A percentile compares a stretch with the other conserved stretches of the same genome.
Evolutionary conservation across 2,113 vertebrate species (phyloP).

Genomic region (Aix galericulata): DNA sequence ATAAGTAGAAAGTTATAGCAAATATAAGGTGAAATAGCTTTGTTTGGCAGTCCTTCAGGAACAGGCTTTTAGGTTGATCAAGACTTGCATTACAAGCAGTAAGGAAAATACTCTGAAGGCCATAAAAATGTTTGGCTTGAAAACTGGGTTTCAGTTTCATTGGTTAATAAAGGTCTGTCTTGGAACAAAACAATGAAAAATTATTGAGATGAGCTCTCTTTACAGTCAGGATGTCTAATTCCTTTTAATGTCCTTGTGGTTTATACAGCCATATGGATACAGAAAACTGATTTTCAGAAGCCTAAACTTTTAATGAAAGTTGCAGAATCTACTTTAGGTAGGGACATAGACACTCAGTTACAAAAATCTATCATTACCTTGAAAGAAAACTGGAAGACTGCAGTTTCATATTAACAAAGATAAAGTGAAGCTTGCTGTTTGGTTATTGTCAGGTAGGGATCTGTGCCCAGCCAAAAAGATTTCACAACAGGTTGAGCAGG

Average conservation of each 20-base stretch:
- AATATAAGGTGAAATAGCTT: slow-evolving; percentile 22
- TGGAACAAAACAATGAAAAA: neutral
- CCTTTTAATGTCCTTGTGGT: neutral
- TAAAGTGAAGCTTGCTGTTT: neutral
- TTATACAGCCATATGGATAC: neutral
- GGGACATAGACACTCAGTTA: neutral
- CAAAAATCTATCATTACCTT: neutral
- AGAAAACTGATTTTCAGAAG: neutral
- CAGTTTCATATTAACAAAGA: neutral
- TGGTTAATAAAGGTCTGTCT: neutral
- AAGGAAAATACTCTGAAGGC: neutral
- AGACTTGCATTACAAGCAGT: slow-evolving; percentile 16
- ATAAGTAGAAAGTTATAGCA: neutral
- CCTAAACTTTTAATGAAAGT: neutral
- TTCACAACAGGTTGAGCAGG: neutral
- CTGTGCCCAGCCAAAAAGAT: neutral
- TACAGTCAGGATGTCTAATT: neutral
- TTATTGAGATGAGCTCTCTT: neutral
- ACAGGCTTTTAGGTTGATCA: neutral
- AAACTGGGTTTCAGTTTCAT: neutral
- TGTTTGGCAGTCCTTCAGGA: slow-evolving; percentile 39
- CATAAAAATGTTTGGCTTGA: slow-evolving; percentile 1
- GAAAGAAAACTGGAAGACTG: neutral
- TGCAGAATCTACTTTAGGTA: neutral
- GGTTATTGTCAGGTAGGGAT: neutral